phyloP scores from a whole-genome alignment of 2,888 invertebrate species.

The Scaptomyza flava region DNA sequence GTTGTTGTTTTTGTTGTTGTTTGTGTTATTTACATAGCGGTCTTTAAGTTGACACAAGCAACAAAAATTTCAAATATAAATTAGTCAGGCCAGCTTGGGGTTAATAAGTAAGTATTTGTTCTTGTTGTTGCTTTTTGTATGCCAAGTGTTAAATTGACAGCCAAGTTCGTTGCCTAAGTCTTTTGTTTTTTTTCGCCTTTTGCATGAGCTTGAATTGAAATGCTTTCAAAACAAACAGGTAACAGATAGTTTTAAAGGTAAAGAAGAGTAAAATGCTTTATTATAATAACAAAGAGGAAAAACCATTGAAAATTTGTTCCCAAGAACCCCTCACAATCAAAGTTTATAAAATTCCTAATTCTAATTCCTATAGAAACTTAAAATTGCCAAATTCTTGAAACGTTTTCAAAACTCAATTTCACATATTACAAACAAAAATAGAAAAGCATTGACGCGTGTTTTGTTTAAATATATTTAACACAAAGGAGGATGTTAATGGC shows the following conservation, averaged over 20 bases:
- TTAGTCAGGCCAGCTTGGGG: conserved; percentile 50
- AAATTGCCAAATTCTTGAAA: background rate
- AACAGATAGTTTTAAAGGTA: no score
- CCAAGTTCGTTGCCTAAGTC: conserved; percentile 76
- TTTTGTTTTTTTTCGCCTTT: conserved; percentile 51
- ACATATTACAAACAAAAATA: conserved; percentile 16
- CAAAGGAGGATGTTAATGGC: conserved; percentile 21
- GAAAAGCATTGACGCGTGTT: conserved; percentile 16
- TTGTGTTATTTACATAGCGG: conserved; percentile 55
- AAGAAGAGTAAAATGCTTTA: no score
- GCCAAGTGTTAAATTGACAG: conserved; percentile 46
- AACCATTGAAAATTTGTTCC: no score
- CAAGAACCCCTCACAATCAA: no score
- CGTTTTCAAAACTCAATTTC: conserved; percentile 2
- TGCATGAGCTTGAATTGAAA: background rate
- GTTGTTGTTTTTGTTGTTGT: conserved; percentile 33
- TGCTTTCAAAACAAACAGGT: no score
- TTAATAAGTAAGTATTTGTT: conserved; percentile 43
- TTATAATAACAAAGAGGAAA: no score
- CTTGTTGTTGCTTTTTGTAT: conserved; percentile 23
- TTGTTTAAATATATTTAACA: conserved; percentile 5
- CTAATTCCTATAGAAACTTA: no score
- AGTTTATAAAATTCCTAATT: no score
- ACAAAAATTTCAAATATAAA: conserved; percentile 41
- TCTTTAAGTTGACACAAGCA: conserved; percentile 30